Conservation (phyloP, 1,140 invertebrate genomes). For the Musca vetustissima region DNA sequence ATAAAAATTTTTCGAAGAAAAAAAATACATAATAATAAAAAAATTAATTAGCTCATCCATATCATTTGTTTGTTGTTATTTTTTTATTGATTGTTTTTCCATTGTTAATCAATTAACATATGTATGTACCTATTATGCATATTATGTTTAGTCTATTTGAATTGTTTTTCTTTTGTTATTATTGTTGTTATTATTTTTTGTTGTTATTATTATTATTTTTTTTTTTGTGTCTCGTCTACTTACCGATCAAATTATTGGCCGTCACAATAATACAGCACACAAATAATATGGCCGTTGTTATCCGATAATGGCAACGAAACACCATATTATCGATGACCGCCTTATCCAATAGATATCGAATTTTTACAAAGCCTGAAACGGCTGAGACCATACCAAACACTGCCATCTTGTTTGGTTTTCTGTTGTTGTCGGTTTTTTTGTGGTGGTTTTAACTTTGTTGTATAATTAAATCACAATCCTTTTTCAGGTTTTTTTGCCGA, state of each 20-base stretch:
- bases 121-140: not conserved
- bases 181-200: not conserved
- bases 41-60: not conserved
- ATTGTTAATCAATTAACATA: not conserved
- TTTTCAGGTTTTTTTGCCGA: not conserved
- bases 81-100: not conserved
- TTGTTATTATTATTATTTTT: not conserved
- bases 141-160: conserved; percentile 1
- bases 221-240: conserved; percentile 47
- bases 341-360: conserved; percentile 81
- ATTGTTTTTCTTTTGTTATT: not conserved
- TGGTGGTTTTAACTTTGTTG: not conserved
- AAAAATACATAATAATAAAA: too few species aligned
- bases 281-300: conserved; percentile 85
- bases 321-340: conserved; percentile 87
- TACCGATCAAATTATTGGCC: conserved; percentile 85
- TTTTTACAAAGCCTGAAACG: conserved; percentile 83
- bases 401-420: conserved; percentile 63
- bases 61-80: not conserved
- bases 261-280: conserved; percentile 86
- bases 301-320: conserved; percentile 86
- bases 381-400: conserved; percentile 79
- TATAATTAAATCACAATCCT: not conserved
- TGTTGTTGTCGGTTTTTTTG: not conserved
- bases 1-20: too few species aligned